Base-by-base conservation (phyloP, 1,140 invertebrate genomes). In the Calephelis virginiensis region DNA sequence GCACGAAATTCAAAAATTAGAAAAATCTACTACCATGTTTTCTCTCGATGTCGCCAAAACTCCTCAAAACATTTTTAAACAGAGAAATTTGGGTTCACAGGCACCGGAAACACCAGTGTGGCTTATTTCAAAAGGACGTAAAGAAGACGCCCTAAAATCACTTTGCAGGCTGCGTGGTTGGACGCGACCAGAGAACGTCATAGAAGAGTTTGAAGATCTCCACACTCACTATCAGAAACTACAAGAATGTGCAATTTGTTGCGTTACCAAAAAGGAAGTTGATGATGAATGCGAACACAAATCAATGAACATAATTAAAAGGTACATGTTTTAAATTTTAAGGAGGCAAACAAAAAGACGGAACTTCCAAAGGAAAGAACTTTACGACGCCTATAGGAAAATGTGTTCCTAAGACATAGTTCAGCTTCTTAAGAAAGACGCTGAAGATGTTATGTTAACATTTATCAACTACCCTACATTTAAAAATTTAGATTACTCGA, bases 21-120 rank as follows among this genome's bases (percentile, higher is more conserved):
- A n/a, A n/a, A 0, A 17, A 17, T 1, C 17, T 17, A 17, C 17
- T 17, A 28, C 28, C 28, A 28, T 4, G 5, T 28, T 28, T 28
- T 3, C 28, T 28, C 28, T 28, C 28, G 3, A 28, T 28, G 28
- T 2, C 28, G 28, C 28, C 28, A 28, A 28, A 28, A 1, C 28
- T 28, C 2, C 0, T 0, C 3, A 17, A 1, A 1, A 28, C 5
- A 28, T 28, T 1, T 28, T 28, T 28, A 3, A 28, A 28, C 2
- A 1, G 0, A 28, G 28, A 28, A 28, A 28, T 28, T 28, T 28
- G 28, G 28, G 28, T 28, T 56, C 48, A 4, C 64, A 93, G 92
- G 82, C 95, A 7, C 94, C 95, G 5, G 95, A 95, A 85, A 94
- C 94, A 4, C 95, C 95, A 40, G 84, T 94, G 8, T 95, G 94